Percentiles rank a stretch among this genome's conserved stretches.
phyloP scores from a whole-genome alignment of 2,797 vertebrate species.

The Chiloscyllium punctatum region DNA sequence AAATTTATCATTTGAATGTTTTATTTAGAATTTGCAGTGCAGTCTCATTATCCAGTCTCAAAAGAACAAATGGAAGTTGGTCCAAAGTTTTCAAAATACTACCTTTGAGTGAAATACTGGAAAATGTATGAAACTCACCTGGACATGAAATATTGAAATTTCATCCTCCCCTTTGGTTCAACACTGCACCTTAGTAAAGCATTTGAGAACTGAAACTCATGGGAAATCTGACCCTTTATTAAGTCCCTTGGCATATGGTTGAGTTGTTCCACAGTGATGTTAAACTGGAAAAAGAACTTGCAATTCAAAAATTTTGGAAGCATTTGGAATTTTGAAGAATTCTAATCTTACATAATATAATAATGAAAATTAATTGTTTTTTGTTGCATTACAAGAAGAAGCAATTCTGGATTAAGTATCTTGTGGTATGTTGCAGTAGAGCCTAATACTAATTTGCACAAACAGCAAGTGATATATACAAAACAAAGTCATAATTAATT shows the following conservation, averaged over 20 bases:
- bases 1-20: not conserved
- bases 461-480: not conserved
- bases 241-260: not conserved
- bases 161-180: not conserved
- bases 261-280: not conserved
- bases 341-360: not conserved
- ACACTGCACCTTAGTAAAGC: not conserved
- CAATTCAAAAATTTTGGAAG: not conserved
- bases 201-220: constrained; percentile 12
- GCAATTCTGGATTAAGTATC: not conserved
- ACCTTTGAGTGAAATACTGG: not conserved
- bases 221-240: not conserved
- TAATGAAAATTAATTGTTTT: not conserved
- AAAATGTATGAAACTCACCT: not conserved
- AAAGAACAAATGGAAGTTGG: not conserved
- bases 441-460: not conserved
- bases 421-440: not conserved
- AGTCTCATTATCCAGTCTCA: too few species aligned
- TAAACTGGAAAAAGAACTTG: not conserved
- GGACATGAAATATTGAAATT: not conserved
- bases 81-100: not conserved
- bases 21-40: not conserved
- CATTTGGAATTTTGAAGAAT: not conserved
- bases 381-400: not conserved
- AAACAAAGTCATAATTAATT: too few species aligned